A percentile compares a stretch with the other conserved stretches of the same genome.
Conservation (phyloP, 2,797 vertebrate species). For the Tokudaia muenninki region DNA sequence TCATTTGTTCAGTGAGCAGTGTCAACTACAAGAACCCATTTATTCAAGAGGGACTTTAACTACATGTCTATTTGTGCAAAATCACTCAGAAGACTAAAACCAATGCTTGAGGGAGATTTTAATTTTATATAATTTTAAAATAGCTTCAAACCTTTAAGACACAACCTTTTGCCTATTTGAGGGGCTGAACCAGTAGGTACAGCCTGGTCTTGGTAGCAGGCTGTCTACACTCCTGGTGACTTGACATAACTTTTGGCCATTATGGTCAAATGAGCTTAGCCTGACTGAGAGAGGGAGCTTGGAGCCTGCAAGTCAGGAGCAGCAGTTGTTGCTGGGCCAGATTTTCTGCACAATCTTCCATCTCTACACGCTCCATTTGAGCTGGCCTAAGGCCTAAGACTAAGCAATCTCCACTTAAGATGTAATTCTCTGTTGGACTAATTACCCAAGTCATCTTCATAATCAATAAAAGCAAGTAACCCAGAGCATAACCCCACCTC, state of each 20-base stretch:
- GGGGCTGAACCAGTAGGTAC: fast-evolving
- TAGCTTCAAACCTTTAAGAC: not conserved
- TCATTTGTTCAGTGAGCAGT: not conserved
- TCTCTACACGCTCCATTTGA: not conserved
- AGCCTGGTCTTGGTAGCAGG: too few relatives aligned
- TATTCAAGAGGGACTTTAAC: too few relatives aligned
- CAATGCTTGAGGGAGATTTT: not conserved
- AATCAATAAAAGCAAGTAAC: conserved; percentile 54
- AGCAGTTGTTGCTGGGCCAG: fast-evolving
- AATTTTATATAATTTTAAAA: not conserved
- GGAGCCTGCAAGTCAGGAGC: not conserved
- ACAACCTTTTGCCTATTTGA: not conserved
- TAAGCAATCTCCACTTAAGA: conserved; percentile 31
- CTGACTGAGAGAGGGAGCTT: too few relatives aligned
- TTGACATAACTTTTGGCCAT: not conserved
- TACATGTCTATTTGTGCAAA: not conserved
- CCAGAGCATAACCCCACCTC: not conserved
- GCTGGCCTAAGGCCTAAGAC: conserved; percentile 42
- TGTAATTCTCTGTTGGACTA: conserved; percentile 29
- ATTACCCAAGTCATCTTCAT: conserved; percentile 55
- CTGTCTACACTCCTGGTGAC: fast-evolving
- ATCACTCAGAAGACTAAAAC: not conserved
- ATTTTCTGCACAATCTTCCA: not conserved
- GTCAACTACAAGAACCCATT: too few relatives aligned
- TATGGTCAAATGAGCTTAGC: fast-evolving